A percentile compares a stretch with the other conserved stretches of the same genome.
Conservation (phyloP, 2,888 invertebrate species). For the Cataglyphis rosenhaueri region DNA sequence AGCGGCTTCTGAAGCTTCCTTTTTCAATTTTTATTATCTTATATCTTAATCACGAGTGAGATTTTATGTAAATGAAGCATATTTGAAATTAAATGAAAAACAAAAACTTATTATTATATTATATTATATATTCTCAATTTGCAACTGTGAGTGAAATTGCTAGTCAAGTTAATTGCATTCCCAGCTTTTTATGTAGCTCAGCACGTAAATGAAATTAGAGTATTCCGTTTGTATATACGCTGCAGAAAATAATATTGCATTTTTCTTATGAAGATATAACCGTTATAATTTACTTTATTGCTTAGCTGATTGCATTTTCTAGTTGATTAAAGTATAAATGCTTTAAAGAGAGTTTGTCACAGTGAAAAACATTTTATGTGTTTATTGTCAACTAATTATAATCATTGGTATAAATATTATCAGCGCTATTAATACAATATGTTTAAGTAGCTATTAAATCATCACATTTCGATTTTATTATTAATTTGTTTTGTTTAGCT, state of each 20-base stretch:
- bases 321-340: constrained; percentile 35
- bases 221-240: neutral
- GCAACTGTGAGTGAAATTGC: neutral
- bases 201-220: constrained; percentile 10
- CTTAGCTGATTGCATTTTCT: constrained; percentile 9
- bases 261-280: constrained; percentile 13
- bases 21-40: neutral
- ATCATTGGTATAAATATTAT: neutral
- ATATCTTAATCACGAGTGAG: neutral
- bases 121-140: neutral
- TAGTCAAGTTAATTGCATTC: neutral
- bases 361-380: neutral
- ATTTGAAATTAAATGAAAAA: neutral
- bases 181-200: neutral
- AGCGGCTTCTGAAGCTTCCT: neutral
- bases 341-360: neutral
- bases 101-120: neutral
- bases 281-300: constrained; percentile 40
- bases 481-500: neutral
- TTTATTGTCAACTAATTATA: neutral
- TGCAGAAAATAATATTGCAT: constrained; percentile 31
- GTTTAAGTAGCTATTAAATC: neutral
- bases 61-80: neutral
- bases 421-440: neutral
- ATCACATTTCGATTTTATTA: neutral